Evolutionary conservation across 2,888 invertebrate genomes (phyloP).

Genomic region (Isoperla grammatica): DNA sequence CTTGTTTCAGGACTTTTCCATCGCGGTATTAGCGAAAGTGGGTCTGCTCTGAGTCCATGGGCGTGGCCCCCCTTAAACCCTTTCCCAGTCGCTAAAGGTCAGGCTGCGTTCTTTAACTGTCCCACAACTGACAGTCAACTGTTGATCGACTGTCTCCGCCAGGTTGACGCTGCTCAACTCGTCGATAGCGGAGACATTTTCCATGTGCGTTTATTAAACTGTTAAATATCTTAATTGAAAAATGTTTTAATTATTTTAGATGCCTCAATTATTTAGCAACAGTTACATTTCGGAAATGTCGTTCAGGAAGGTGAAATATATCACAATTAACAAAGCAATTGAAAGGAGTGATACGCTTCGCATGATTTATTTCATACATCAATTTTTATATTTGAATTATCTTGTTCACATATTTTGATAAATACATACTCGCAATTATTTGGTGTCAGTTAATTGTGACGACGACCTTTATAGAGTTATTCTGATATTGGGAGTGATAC

Average conservation of each 20-base stretch:
- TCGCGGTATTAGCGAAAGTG: slow-evolving; percentile 69
- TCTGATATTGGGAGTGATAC: too few relatives aligned
- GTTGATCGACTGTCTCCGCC: slow-evolving; percentile 44
- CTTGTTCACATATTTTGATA: too few relatives aligned
- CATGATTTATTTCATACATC: too few relatives aligned
- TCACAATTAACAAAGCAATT: too few relatives aligned
- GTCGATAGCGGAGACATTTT: slow-evolving; percentile 44
- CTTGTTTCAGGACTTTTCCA: slow-evolving; percentile 57
- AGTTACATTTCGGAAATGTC: too few relatives aligned
- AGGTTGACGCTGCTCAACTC: slow-evolving; percentile 42
- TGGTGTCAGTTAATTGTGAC: too few relatives aligned
- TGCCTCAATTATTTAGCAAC: too few relatives aligned
- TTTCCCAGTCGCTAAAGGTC: slow-evolving; percentile 36
- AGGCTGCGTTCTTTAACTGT: slow-evolving; percentile 44
- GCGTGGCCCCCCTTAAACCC: slow-evolving; percentile 19
- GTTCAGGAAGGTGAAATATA: too few relatives aligned
- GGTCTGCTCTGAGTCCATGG: slow-evolving; percentile 64
- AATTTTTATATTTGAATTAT: too few relatives aligned
- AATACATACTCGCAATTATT: too few relatives aligned
- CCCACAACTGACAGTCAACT: slow-evolving; percentile 37
- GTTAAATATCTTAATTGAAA: neutral
- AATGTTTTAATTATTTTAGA: neutral
- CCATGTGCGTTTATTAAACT: slow-evolving; percentile 39
- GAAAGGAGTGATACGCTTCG: too few relatives aligned
- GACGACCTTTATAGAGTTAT: too few relatives aligned